These are phyloP conservation scores for Dasypus novemcinctus DNA, from an alignment of 2,113 vertebrate genomes.

Conservation along the genomic window DNA sequence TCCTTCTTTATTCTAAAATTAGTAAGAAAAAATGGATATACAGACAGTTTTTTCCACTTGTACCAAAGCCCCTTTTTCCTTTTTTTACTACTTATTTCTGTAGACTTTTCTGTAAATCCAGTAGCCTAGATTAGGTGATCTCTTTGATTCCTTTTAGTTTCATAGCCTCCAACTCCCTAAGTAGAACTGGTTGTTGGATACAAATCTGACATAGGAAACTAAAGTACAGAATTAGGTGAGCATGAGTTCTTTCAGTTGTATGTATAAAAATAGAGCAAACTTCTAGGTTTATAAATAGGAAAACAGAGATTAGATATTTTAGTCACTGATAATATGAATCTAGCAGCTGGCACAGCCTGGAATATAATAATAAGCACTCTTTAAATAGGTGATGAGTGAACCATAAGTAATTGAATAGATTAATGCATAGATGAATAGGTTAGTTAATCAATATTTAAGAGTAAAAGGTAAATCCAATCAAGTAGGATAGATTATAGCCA, in stretches of 20 bases:
- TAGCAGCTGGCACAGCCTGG: background rate
- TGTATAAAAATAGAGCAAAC: background rate
- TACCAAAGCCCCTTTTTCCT: background rate
- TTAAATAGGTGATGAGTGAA: conserved; percentile 5
- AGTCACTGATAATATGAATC: background rate
- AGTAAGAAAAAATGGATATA: background rate
- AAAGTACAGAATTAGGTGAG: background rate
- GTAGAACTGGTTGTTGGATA: background rate
- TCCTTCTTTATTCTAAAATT: background rate
- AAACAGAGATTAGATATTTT: background rate
- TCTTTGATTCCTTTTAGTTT: background rate
- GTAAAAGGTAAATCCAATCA: background rate
- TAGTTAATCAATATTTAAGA: background rate
- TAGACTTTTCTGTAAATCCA: background rate
- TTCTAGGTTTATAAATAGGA: background rate
- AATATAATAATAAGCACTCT: background rate
- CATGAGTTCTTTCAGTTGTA: background rate
- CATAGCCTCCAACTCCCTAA: background rate
- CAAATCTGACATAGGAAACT: background rate
- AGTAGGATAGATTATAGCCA: background rate
- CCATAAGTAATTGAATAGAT: background rate
- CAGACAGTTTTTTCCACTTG: background rate
- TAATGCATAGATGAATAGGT: conserved; percentile 20
- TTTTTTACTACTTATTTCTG: background rate
- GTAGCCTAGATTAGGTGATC: background rate